These are phyloP conservation scores for Cotesia glomerata DNA, from an alignment of 1,140 invertebrate genomes.

Conservation along the genomic window DNA sequence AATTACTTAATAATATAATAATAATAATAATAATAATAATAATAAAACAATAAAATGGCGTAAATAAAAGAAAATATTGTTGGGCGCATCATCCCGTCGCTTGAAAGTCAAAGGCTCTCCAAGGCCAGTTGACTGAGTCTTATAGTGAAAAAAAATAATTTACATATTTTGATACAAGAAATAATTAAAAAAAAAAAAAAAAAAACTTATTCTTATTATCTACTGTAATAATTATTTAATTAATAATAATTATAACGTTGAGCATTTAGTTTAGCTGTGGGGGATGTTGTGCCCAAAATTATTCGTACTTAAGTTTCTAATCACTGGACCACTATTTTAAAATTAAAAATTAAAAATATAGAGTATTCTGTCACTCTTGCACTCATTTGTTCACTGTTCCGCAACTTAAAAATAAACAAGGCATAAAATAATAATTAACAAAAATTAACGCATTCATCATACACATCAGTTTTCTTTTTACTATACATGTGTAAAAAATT, in stretches of 20 bases:
- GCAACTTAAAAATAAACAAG: too few relatives aligned
- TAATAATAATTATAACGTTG: slow-evolving; percentile 36
- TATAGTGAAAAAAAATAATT: slow-evolving; percentile 52
- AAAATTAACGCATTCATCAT: too few relatives aligned
- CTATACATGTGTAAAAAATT: too few relatives aligned
- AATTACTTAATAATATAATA: neutral
- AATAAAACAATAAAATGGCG: slow-evolving; percentile 1
- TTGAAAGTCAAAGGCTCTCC: neutral
- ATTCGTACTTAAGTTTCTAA: neutral
- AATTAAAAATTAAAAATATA: too few relatives aligned
- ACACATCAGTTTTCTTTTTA: too few relatives aligned
- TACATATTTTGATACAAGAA: slow-evolving; percentile 46
- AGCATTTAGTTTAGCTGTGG: slow-evolving; percentile 52
- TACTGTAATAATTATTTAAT: too few relatives aligned
- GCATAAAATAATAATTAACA: too few relatives aligned
- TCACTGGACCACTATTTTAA: neutral
- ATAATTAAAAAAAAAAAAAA: slow-evolving; percentile 41
- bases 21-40: neutral
- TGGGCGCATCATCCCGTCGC: slow-evolving; percentile 46
- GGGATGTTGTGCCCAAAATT: slow-evolving; percentile 36
- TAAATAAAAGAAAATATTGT: neutral
- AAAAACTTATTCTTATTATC: slow-evolving; percentile 42
- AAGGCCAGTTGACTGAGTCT: slow-evolving; percentile 41
- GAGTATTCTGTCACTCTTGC: too few relatives aligned
- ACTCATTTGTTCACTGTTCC: too few relatives aligned